Evolutionary conservation across 2,888 invertebrate genomes (phyloP).

Genomic region (Drosophila parthenogenetica): DNA sequence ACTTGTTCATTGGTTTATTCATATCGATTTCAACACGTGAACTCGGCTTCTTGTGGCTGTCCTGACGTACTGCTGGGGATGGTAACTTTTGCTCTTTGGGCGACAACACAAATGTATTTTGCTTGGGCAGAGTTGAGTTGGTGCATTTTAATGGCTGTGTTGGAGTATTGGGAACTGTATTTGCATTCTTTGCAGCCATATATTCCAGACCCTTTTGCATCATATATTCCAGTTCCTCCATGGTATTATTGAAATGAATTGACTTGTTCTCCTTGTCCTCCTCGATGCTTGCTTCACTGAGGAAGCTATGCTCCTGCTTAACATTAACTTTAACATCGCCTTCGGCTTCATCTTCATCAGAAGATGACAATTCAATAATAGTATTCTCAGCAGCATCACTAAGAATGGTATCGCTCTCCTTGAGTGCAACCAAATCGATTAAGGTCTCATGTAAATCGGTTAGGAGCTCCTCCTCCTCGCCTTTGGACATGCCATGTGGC

Average conservation of each 20-base stretch:
- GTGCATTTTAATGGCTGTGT: neutral
- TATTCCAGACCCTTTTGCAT: constrained; percentile 83
- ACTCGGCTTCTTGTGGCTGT: constrained; percentile 10
- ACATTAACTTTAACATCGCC: constrained; percentile 9
- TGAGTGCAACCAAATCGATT: constrained; percentile 57
- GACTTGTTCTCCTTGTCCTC: constrained; percentile 72
- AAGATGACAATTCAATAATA: constrained; percentile 72
- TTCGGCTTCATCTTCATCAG: constrained; percentile 55
- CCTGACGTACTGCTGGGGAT: constrained; percentile 14
- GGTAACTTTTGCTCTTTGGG: constrained; percentile 43
- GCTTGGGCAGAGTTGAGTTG: constrained; percentile 42
- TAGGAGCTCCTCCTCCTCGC: constrained; percentile 50
- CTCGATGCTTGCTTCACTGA: constrained; percentile 22
- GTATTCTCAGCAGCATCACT: constrained; percentile 55
- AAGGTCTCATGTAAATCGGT: constrained; percentile 65
- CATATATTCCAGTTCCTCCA: constrained; percentile 85
- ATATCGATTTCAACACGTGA: constrained; percentile 24
- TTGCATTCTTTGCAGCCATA: constrained; percentile 58
- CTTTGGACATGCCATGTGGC: constrained; percentile 43
- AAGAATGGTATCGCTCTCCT: constrained; percentile 8
- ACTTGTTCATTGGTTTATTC: constrained; percentile 21
- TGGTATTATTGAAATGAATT: constrained; percentile 84
- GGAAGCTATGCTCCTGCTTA: constrained; percentile 30
- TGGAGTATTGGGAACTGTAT: constrained; percentile 8
- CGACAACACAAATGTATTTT: constrained; percentile 60